Conservation (phyloP, 2,113 vertebrate species). For the Myotis davidii region DNA sequence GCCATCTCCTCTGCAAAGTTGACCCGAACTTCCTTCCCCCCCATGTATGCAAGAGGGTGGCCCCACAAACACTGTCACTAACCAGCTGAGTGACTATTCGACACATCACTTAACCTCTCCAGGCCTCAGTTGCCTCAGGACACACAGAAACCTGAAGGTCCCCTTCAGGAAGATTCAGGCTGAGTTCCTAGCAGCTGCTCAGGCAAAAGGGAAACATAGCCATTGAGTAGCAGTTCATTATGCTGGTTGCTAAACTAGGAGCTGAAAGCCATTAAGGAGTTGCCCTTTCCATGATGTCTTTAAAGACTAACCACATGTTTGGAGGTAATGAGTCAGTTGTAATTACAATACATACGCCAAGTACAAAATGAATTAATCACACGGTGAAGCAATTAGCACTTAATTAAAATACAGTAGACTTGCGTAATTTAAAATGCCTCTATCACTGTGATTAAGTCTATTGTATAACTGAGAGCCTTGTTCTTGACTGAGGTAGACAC, state of each 20-base stretch:
- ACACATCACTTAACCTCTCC: not conserved
- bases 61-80: not conserved
- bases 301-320: conserved; percentile 57
- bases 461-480: conserved; percentile 8
- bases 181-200: not conserved
- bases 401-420: conserved; percentile 50
- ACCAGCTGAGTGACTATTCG: not conserved
- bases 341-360: conserved; percentile 38
- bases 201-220: not conserved
- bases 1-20: not conserved
- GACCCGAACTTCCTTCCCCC: not conserved
- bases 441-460: not conserved
- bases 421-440: not conserved
- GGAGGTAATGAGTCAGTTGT: conserved; percentile 55
- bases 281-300: conserved; percentile 51
- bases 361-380: conserved; percentile 72
- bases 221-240: not conserved
- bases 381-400: conserved; percentile 71
- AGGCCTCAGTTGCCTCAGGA: not conserved
- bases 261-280: not conserved
- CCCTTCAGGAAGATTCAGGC: not conserved
- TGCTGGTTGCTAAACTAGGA: not conserved
- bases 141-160: not conserved
- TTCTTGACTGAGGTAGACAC: not conserved
- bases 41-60: fast-evolving